Evolutionary conservation across 2,888 invertebrate species (phyloP), one percentile per base, ranked within the genome.

Genomic region (Diaprepes abbreviatus): DNA sequence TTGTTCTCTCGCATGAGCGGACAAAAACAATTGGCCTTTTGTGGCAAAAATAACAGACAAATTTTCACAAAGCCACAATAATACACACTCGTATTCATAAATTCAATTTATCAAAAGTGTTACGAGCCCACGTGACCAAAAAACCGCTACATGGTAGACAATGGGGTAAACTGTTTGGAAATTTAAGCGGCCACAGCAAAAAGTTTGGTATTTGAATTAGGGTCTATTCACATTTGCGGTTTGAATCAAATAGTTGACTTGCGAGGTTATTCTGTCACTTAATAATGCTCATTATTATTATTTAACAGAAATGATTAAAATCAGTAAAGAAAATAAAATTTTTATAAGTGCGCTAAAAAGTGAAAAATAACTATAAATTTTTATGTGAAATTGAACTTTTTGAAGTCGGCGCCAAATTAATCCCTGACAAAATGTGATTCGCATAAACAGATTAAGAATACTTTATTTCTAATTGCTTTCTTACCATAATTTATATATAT

Each of bases 71-170:
- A 58, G 59, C 69, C 64, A 36, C 66, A 50, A 58, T 57, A 58
- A 66, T 43, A 67, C 60, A 68, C 69, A 65, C 45, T 57, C 52
- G 68, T 36, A 68, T 62, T 54, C 68, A 64, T 54, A 54, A 64
- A 70, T 70, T 70, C 70, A 65, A 70, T 70, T 70, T 70, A 70
- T 70, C 70, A 70, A 70, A 70, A 65, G 59, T 66, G 64, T 54
- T 57, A 63, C 63, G 58, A 24, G 40, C 28, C 43, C 59, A 58
- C 59, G 69, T 64, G 62, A 63, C 62, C 48, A 62, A 63, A 66
- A 68, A 28, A 43, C 38, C 38, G 43, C 36, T 14, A 43, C 54
- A 12, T 31, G 17, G 28, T n/a, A 28, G 48, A 68, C 68, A 68
- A 68, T 68, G 63, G 48, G 28, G 16, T 24, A 66, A 68, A 67